Evolutionary conservation across 2,888 invertebrate genomes (phyloP).

Genomic region (Melanophora roralis): DNA sequence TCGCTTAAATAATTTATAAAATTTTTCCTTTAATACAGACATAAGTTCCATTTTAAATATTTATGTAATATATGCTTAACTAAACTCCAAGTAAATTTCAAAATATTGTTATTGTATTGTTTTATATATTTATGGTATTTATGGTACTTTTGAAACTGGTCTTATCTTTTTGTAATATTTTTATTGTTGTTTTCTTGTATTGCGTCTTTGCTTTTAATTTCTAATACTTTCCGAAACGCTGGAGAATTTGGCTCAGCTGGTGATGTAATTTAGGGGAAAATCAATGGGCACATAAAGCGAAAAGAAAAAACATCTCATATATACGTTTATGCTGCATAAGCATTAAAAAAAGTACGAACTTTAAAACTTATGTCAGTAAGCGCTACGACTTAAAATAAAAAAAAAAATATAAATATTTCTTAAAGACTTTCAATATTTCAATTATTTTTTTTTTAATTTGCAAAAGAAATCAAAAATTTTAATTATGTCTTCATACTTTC

Average conservation of each 20-base stretch:
- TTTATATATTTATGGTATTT: not conserved
- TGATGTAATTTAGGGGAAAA: not conserved
- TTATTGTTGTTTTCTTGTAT: not conserved
- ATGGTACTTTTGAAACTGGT: not conserved
- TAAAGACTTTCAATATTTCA: no score
- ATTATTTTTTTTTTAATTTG: no score
- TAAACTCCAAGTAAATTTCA: not conserved
- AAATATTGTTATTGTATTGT: not conserved
- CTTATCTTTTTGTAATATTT: not conserved
- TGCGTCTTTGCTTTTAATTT: not conserved
- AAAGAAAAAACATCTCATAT: no score
- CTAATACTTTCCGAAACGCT: not conserved
- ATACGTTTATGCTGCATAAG: no score
- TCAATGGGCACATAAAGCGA: not conserved
- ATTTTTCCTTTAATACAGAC: not conserved
- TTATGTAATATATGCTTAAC: constrained; percentile 8
- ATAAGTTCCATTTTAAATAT: constrained; percentile 10
- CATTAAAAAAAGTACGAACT: no score
- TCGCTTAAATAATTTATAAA: not conserved
- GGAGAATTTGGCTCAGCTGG: not conserved
- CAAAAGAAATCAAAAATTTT: no score
- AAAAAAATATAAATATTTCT: no score
- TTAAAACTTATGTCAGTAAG: no score
- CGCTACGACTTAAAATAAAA: no score
- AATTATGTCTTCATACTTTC: no score